phyloP scores from a whole-genome alignment of 2,797 vertebrate genomes.

The Hyperoplus immaculatus region DNA sequence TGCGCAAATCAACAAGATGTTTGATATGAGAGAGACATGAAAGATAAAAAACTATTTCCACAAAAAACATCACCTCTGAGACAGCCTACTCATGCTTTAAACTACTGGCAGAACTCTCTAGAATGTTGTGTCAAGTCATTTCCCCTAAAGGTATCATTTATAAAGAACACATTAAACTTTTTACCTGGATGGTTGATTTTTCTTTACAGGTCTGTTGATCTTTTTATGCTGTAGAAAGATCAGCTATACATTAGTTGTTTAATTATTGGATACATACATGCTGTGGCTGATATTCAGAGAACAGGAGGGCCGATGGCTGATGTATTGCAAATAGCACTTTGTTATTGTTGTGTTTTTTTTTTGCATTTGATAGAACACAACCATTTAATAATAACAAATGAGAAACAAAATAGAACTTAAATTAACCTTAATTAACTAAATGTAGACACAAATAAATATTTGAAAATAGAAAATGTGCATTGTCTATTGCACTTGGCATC shows the following conservation, averaged over 20 bases:
- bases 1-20: constrained; percentile 38
- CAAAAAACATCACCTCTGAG: constrained; percentile 21
- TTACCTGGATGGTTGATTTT: not conserved
- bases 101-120: constrained; percentile 28
- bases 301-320: too few species aligned
- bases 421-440: too few species aligned
- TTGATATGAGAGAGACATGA: constrained; percentile 38
- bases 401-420: too few species aligned
- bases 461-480: too few species aligned
- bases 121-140: not conserved
- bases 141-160: not conserved
- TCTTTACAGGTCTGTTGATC: too few species aligned
- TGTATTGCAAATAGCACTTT: too few species aligned
- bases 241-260: not conserved
- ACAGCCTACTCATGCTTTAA: constrained; percentile 27
- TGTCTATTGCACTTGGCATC: too few species aligned
- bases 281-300: too few species aligned
- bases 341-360: too few species aligned
- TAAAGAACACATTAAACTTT: not conserved
- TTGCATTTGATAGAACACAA: too few species aligned
- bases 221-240: not conserved
- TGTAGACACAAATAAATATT: too few species aligned
- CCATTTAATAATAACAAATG: too few species aligned
- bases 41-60: constrained; percentile 22
- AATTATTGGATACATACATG: not conserved